phyloP scores from a whole-genome alignment of 2,888 invertebrate genomes.

The Lasioglossum figueresi region DNA sequence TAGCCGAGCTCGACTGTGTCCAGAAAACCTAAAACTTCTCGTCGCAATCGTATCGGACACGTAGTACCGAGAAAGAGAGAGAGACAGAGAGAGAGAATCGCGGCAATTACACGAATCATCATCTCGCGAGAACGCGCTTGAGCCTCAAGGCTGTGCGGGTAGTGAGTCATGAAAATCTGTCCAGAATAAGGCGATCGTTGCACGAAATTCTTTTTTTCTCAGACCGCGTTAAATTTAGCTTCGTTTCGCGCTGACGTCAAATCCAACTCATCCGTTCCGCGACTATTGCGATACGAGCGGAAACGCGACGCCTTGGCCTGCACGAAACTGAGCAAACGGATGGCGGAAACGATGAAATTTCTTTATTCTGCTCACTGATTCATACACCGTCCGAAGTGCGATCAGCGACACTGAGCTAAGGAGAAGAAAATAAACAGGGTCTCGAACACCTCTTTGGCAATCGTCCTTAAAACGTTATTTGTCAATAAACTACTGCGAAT shows the following conservation, averaged over 20 bases:
- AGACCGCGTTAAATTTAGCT: slow-evolving; percentile 56
- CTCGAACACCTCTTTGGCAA: no score
- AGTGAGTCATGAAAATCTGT: slow-evolving; percentile 75
- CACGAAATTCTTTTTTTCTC: slow-evolving; percentile 52
- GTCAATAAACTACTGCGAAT: no score
- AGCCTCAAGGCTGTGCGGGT: slow-evolving; percentile 63
- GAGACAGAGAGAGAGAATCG: slow-evolving; percentile 12
- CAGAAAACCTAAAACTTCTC: slow-evolving; percentile 60
- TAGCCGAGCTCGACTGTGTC: slow-evolving; percentile 14
- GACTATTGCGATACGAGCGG: slow-evolving; percentile 15
- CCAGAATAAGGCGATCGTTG: slow-evolving; percentile 59
- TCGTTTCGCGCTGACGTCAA: slow-evolving; percentile 37
- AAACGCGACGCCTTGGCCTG: neutral
- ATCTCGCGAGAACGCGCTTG: slow-evolving; percentile 61
- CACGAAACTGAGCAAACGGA: neutral
- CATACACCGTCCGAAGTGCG: neutral
- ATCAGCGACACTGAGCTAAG: neutral
- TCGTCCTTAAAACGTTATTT: no score
- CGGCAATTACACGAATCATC: slow-evolving; percentile 65
- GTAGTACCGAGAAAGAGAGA: slow-evolving; percentile 2
- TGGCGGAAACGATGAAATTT: slow-evolving; percentile 6
- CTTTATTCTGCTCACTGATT: neutral
- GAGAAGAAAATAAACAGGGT: neutral
- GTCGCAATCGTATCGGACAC: slow-evolving; percentile 46
- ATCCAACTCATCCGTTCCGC: slow-evolving; percentile 34